Percentiles rank a stretch among this genome's conserved stretches.
Evolutionary conservation across 2,113 vertebrate genomes (phyloP).

Genomic region (Xenopus tropicalis): DNA sequence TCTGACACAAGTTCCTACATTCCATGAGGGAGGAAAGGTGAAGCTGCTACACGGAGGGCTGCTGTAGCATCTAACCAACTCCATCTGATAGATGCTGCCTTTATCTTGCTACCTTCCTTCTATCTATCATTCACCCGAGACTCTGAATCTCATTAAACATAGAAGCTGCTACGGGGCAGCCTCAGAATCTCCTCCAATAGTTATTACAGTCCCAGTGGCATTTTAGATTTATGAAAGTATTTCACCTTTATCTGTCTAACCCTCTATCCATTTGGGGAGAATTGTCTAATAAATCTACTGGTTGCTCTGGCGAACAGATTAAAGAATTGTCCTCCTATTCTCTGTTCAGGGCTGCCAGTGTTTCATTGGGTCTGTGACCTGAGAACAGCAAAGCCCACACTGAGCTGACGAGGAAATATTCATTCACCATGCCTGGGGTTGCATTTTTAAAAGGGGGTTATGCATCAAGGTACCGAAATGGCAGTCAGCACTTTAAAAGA

Average conservation of each 20-base stretch:
- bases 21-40: not conserved
- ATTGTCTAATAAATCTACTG: slow-evolving; percentile 39
- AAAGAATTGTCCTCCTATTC: slow-evolving; percentile 11
- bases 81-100: slow-evolving; percentile 6
- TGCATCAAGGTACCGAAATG: not conserved
- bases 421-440: slow-evolving; percentile 6
- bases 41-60: not conserved
- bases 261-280: slow-evolving; percentile 35
- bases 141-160: slow-evolving; percentile 38
- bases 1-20: not conserved
- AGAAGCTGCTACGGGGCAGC: slow-evolving; percentile 20
- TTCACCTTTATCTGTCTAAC: slow-evolving; percentile 35
- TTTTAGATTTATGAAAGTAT: slow-evolving; percentile 34
- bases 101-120: slow-evolving; percentile 11
- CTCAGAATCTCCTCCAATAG: slow-evolving; percentile 25
- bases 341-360: slow-evolving; percentile 8
- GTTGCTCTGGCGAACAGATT: slow-evolving; percentile 23
- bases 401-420: slow-evolving; percentile 16
- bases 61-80: slow-evolving; percentile 2
- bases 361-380: slow-evolving; percentile 23
- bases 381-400: not conserved
- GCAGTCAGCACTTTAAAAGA: slow-evolving; percentile 2
- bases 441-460: slow-evolving; percentile 17
- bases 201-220: slow-evolving; percentile 30
- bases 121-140: slow-evolving; percentile 32